These are phyloP conservation scores for Oscheius sp. DNA, from an alignment of 2,888 invertebrate genomes.

Conservation along the genomic window DNA sequence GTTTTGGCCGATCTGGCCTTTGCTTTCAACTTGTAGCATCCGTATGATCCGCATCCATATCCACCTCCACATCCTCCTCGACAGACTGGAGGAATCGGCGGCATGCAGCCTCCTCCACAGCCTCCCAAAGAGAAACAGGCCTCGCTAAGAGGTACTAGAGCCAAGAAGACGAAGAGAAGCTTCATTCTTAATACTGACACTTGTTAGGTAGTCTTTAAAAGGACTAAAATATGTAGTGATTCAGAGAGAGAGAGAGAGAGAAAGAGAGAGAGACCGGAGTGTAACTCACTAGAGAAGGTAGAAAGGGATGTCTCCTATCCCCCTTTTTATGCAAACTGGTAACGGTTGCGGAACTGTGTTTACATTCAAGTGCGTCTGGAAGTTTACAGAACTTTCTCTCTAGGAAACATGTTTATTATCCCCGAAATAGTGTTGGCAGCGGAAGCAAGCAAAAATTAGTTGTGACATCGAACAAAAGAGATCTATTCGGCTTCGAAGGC, in stretches of 20 bases:
- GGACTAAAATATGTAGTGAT: neutral
- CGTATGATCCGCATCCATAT: slow-evolving; percentile 67
- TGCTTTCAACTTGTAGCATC: slow-evolving; percentile 65
- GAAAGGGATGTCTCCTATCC: neutral
- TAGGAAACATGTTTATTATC: slow-evolving; percentile 26
- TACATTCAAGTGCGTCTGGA: slow-evolving; percentile 4
- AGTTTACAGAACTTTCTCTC: neutral
- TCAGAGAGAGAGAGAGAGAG: neutral
- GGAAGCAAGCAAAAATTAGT: slow-evolving; percentile 23
- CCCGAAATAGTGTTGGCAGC: slow-evolving; percentile 10
- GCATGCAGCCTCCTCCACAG: slow-evolving; percentile 69
- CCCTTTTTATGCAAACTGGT: slow-evolving; percentile 19
- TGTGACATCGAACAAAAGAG: slow-evolving; percentile 33
- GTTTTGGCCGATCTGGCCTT: slow-evolving; percentile 42
- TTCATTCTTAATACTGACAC: slow-evolving; percentile 4
- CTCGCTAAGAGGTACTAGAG: neutral
- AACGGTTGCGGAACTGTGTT: slow-evolving; percentile 24
- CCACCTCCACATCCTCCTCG: slow-evolving; percentile 52
- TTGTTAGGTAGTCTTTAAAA: neutral
- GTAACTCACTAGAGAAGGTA: neutral
- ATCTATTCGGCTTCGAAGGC: slow-evolving; percentile 40
- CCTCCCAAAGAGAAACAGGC: slow-evolving; percentile 71
- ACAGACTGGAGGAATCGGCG: slow-evolving; percentile 63
- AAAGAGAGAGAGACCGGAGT: neutral
- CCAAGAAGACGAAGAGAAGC: slow-evolving; percentile 7